Base-by-base conservation (phyloP, 1,140 invertebrate genomes). In the Ericerus pela region DNA sequence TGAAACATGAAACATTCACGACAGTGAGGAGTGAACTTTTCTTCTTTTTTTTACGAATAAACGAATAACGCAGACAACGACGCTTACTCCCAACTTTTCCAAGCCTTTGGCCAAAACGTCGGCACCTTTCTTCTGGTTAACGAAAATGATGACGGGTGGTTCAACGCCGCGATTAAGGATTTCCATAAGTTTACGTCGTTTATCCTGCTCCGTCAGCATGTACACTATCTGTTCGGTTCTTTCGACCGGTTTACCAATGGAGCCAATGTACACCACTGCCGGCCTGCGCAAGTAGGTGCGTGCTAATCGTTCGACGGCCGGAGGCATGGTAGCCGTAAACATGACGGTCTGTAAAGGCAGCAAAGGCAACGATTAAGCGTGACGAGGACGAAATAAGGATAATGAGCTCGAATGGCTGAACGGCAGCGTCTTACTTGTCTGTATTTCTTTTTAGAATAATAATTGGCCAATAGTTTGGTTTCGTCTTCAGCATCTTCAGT, bases 251-350 rank as follows among this genome's bases (percentile, higher is more conserved):
- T 96, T 96, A 66, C 96, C 96, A 59, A 90, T 81, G n/a, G 91
- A 93, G 57, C 96, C 96, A 63, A 99, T 99, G 66, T 99, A 97
- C 0, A 99, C 96, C 4, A 96, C 86, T 10, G 95, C 92, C 2
- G 96, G 96, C 65, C 96, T 76, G 56, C 96, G 75, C 6, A 99
- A 71, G 73, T 99, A 99, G 28, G 84, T 91, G 61, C 93, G 76
- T 0, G 96, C 96, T 47, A 99, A 72, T 62, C 96, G 76, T 73
- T 99, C 96, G 2, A 99, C 93, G 6, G 94, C 88, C 1, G 96
- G 82, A 6, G 94, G 94, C 96, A 99, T 99, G 63, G 96, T 99
- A 16, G 96, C 96, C 37, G 96, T 99, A 72, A 99, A 99, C 96
- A 99, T 99, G 59, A 99, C 96, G 66, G 96, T 99, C 84, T 86